Evolutionary conservation across 1,140 invertebrate species (phyloP).

Genomic region (Trichoplusia ni): DNA sequence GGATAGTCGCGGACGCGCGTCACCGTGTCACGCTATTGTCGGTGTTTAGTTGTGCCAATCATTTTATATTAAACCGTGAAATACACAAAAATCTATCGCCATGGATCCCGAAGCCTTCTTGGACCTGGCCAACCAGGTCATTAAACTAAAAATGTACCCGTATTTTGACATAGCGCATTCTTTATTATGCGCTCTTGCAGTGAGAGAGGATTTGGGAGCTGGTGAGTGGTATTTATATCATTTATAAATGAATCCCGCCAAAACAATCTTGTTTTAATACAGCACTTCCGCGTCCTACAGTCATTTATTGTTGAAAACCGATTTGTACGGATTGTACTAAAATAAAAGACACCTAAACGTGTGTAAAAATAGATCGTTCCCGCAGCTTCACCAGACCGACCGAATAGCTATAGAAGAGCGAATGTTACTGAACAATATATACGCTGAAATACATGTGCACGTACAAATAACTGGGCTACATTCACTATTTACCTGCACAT

Average conservation of each 20-base stretch:
- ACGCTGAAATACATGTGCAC: background rate
- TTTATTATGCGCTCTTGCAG: conserved; percentile 93
- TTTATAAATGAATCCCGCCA: conserved; percentile 57
- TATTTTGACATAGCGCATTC: conserved; percentile 99
- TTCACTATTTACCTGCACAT: too few species aligned
- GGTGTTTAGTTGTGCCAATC: conserved; percentile 73
- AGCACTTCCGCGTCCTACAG: conserved; percentile 44
- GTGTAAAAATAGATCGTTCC: conserved; percentile 73
- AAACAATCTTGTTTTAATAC: conserved; percentile 20
- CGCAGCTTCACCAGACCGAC: conserved; percentile 34
- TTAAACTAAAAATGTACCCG: conserved; percentile 99
- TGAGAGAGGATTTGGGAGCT: conserved; percentile 96
- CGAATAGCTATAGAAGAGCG: conserved; percentile 33
- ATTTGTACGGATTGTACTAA: conserved; percentile 51
- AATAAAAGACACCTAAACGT: conserved; percentile 65
- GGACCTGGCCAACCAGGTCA: conserved; percentile 98
- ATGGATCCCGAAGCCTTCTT: conserved; percentile 99
- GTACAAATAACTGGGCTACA: background rate
- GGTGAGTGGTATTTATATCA: conserved; percentile 83
- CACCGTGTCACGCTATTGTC: conserved; percentile 65
- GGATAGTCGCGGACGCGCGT: conserved; percentile 66
- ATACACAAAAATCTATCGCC: conserved; percentile 52
- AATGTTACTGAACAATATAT: conserved; percentile 14
- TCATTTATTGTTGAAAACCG: conserved; percentile 30
- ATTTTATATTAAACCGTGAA: conserved; percentile 41